Conservation (phyloP, 2,888 invertebrate species). For the Acanthosoma haemorrhoidale region DNA sequence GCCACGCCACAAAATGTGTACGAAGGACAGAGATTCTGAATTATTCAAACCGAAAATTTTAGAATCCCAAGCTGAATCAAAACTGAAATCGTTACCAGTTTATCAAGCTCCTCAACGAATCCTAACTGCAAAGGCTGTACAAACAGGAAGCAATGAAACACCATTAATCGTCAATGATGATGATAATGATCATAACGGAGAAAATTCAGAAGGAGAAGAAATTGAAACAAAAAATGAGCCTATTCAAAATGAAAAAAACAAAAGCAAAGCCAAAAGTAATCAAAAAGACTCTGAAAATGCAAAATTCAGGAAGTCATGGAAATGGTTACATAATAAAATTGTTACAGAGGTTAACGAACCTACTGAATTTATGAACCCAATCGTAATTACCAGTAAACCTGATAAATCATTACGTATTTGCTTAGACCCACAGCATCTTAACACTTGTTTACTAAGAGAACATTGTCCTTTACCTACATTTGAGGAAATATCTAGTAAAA, state of each 20-base stretch:
- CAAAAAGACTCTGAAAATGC: not conserved
- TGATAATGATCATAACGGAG: not conserved
- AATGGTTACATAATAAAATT: too few relatives aligned
- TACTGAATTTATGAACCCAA: too few relatives aligned
- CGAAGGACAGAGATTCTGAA: conserved; percentile 15
- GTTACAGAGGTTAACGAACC: too few relatives aligned
- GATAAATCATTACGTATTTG: too few relatives aligned
- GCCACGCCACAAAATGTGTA: conserved; percentile 7
- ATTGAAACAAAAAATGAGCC: not conserved
- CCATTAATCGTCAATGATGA: not conserved
- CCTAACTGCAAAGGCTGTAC: not conserved
- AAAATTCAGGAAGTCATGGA: too few relatives aligned
- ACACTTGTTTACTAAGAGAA: too few relatives aligned
- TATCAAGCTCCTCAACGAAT: conserved; percentile 39
- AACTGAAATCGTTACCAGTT: conserved; percentile 38
- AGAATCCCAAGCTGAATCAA: conserved; percentile 40
- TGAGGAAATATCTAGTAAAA: too few relatives aligned
- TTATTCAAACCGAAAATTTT: conserved; percentile 40
- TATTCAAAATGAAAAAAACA: not conserved
- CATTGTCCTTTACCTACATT: too few relatives aligned
- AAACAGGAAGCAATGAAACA: not conserved
- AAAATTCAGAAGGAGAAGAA: not conserved
- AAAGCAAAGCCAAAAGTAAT: not conserved
- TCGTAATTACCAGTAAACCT: too few relatives aligned
- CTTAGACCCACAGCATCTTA: too few relatives aligned